A percentile compares a stretch with the other conserved stretches of the same genome.
Conservation (phyloP, 2,113 vertebrate genomes). For the Ondatra zibethicus region DNA sequence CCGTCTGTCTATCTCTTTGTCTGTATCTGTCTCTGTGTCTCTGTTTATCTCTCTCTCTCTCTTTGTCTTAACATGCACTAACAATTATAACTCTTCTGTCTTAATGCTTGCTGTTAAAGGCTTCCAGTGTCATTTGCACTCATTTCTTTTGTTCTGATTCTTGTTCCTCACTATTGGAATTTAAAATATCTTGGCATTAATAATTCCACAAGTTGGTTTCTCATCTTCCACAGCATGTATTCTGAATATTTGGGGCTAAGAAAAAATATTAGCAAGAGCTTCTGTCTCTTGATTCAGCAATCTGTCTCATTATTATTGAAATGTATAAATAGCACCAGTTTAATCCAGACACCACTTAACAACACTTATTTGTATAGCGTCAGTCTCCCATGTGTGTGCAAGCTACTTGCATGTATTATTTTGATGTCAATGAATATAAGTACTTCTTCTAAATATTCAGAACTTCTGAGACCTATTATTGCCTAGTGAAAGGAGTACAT, state of each 20-base stretch:
- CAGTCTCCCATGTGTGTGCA: neutral
- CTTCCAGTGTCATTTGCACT: neutral
- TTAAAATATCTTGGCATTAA: slow-evolving; percentile 7
- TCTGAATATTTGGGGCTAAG: neutral
- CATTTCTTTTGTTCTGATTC: slow-evolving; percentile 7
- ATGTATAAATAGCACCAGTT: neutral
- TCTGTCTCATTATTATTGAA: neutral
- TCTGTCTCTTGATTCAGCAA: neutral
- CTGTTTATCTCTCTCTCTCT: too few species aligned
- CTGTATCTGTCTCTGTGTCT: neutral
- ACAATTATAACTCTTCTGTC: neutral
- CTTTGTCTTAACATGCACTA: neutral
- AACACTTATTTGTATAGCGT: neutral
- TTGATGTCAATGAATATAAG: neutral
- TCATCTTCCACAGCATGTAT: neutral
- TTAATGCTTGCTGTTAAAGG: neutral
- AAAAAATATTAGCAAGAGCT: neutral
- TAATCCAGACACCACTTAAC: rapidly evolving
- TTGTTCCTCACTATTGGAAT: neutral
- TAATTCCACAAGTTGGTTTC: neutral
- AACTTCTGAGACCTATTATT: slow-evolving; percentile 49
- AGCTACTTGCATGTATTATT: slow-evolving; percentile 2
- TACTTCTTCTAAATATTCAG: neutral
- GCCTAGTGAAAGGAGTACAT: slow-evolving; percentile 3
- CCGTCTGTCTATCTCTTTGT: neutral